Base-by-base conservation (phyloP, 2,888 invertebrate species). In the Epicampocera succincta region DNA sequence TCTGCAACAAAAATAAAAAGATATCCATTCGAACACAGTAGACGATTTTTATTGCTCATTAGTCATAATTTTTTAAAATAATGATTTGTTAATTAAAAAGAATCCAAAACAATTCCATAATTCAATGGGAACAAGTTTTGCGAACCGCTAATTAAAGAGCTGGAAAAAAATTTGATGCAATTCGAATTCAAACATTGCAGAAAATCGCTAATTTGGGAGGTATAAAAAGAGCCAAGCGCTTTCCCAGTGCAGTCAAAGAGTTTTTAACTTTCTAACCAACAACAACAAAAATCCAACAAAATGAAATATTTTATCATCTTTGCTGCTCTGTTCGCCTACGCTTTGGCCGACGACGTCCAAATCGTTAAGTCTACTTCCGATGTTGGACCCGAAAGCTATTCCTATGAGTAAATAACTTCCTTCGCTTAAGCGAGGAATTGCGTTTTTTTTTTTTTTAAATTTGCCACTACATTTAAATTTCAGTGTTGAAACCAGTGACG, bases 341-440 rank as follows among this genome's bases (percentile, higher is more conserved):
- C 86, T n/a, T 63, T 86, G 12, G 83, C 90, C 25, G 88, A 85
- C 54, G 84, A 84, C 50, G 73, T 84, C 6, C 79, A 85, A 15
- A 87, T 89, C 44, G 44, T 90, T 5, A 87, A 86, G 54, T 85
- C 81, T n/a, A 87, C 86, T 3, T 91, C 92, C 60, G 92, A 94
- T 88, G 94, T 94, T 81, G 92, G 87, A 77, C 88, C 92, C 25
- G 93, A 92, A 85, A 91, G 92, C 66, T 94, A 93, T 90, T 92
- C 90, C n/a, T 61, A n/a, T 33, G 61, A 61, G 76, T 76, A 76
- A 61, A 50, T 74, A 33, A 33, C 3, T 84, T 12, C 54, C 5
- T 33, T 50, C 21, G 13, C 6, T 29, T 29, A 29, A 33, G 6
- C 33, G 12, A 17, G 9, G 9, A 5, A 1, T 46, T 17, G 9